These are phyloP conservation scores for Heliothis peltigera DNA, from an alignment of 2,888 invertebrate species.

Conservation along the genomic window DNA sequence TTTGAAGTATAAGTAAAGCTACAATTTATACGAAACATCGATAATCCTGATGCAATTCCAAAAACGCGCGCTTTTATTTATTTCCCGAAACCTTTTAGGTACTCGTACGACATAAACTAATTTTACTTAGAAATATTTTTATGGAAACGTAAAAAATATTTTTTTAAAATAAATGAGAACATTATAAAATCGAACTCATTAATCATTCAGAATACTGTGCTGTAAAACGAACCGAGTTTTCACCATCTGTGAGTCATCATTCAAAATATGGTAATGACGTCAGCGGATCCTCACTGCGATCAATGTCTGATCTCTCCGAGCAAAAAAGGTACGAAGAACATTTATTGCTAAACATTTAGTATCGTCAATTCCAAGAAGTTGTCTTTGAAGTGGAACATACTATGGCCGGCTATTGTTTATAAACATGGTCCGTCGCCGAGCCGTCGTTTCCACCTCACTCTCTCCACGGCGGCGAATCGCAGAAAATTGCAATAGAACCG, in stretches of 20 bases:
- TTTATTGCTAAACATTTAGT: slow-evolving; percentile 29
- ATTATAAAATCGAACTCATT: slow-evolving; percentile 5
- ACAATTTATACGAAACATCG: background rate
- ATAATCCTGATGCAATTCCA: background rate
- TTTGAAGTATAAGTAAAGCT: background rate
- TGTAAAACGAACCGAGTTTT: slow-evolving; percentile 13
- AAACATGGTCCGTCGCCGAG: slow-evolving; percentile 67
- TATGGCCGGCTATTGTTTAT: slow-evolving; percentile 75
- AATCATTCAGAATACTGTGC: slow-evolving; percentile 14
- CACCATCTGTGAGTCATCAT: slow-evolving; percentile 23
- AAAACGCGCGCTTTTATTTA: slow-evolving; percentile 9
- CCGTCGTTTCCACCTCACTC: slow-evolving; percentile 40
- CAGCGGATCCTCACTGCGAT: slow-evolving; percentile 4
- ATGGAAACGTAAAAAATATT: slow-evolving; percentile 6
- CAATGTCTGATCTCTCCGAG: slow-evolving; percentile 9
- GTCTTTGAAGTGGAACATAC: slow-evolving; percentile 67
- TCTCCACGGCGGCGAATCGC: slow-evolving; percentile 62
- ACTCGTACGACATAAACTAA: background rate
- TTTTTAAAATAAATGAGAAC: slow-evolving; percentile 23
- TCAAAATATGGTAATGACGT: slow-evolving; percentile 27
- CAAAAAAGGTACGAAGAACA: slow-evolving; percentile 29
- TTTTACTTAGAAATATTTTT: slow-evolving; percentile 1
- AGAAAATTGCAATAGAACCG: slow-evolving; percentile 62
- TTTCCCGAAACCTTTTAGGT: background rate
- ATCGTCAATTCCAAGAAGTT: slow-evolving; percentile 66